Conservation (phyloP, 2,888 invertebrate genomes). For the Philaethria dido region DNA sequence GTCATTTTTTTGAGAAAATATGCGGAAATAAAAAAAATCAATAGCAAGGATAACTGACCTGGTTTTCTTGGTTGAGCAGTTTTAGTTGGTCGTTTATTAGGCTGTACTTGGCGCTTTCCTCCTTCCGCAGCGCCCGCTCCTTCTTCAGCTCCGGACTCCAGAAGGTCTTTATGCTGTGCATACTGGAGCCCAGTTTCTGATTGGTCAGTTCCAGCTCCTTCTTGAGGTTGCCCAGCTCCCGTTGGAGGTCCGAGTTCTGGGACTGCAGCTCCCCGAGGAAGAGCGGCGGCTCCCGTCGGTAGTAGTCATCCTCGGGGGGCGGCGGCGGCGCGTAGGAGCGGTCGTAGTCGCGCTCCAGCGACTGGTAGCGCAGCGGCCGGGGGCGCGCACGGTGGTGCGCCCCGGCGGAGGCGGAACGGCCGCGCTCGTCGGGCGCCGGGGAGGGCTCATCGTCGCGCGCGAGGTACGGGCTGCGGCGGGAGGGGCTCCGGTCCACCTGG, state of each 20-base stretch:
- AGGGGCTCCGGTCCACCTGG: constrained; percentile 95
- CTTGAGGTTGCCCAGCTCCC: constrained; percentile 94
- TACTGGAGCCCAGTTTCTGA: constrained; percentile 98
- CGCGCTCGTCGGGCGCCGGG: constrained; percentile 93
- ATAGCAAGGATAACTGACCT: constrained; percentile 85
- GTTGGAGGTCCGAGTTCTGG: constrained; percentile 97
- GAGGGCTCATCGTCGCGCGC: constrained; percentile 91
- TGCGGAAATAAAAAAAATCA: constrained; percentile 25
- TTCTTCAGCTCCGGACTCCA: constrained; percentile 99
- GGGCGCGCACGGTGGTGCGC: constrained; percentile 91
- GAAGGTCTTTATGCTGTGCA: constrained; percentile 99
- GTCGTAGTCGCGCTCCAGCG: constrained; percentile 91
- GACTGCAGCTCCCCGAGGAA: constrained; percentile 95
- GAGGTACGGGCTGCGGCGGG: constrained; percentile 91
- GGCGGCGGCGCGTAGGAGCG: constrained; percentile 95
- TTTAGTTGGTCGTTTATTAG: constrained; percentile 98
- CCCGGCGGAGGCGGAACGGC: constrained; percentile 88
- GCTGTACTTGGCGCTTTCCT: constrained; percentile 98
- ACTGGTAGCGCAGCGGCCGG: constrained; percentile 89
- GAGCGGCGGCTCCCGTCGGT: constrained; percentile 84
- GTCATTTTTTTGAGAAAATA: not conserved
- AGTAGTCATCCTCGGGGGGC: constrained; percentile 87
- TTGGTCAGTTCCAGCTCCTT: constrained; percentile 97
- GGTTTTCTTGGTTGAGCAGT: constrained; percentile 97
- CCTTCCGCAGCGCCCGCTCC: constrained; percentile 97